Evolutionary conservation across 2,113 vertebrate species (phyloP).

Genomic region (Cryptomyrus ogoouensis): DNA sequence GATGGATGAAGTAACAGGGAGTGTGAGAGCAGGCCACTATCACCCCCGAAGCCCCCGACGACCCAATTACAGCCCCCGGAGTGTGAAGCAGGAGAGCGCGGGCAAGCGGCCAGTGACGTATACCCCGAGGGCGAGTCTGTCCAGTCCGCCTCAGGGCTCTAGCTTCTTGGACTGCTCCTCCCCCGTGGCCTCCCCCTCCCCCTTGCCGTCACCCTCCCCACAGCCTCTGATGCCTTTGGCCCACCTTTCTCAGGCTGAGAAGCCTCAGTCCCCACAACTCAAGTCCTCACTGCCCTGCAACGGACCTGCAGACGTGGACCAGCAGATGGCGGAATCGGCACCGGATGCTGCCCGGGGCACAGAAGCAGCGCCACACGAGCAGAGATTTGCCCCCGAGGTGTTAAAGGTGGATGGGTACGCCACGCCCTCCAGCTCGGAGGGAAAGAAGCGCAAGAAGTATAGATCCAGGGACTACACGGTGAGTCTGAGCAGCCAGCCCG

Average conservation of each 20-base stretch:
- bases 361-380: conserved; percentile 38
- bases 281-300: conserved; percentile 61
- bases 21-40: conserved; percentile 55
- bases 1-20: conserved; percentile 56
- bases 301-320: conserved; percentile 56
- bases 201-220: conserved; percentile 36
- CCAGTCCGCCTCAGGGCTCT: conserved; percentile 70
- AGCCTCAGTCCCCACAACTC: conserved; percentile 52
- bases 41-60: conserved; percentile 65
- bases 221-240: conserved; percentile 60
- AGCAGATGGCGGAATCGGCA: conserved; percentile 59
- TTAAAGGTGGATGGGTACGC: conserved; percentile 64
- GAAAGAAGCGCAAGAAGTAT: conserved; percentile 78
- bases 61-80: conserved; percentile 67
- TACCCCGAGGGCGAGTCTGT: conserved; percentile 65
- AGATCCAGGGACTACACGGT: conserved; percentile 65
- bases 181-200: conserved; percentile 59
- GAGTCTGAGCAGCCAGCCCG: conserved; percentile 63
- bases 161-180: conserved; percentile 55
- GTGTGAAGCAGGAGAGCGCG: conserved; percentile 59
- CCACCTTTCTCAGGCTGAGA: conserved; percentile 58
- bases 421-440: conserved; percentile 59
- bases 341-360: conserved; percentile 48
- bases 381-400: conserved; percentile 55
- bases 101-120: conserved; percentile 68